Evolutionary conservation across 2,797 vertebrate species (phyloP), one percentile per base, ranked within the genome.

Genomic region (Tokudaia tokunoshimensis): DNA sequence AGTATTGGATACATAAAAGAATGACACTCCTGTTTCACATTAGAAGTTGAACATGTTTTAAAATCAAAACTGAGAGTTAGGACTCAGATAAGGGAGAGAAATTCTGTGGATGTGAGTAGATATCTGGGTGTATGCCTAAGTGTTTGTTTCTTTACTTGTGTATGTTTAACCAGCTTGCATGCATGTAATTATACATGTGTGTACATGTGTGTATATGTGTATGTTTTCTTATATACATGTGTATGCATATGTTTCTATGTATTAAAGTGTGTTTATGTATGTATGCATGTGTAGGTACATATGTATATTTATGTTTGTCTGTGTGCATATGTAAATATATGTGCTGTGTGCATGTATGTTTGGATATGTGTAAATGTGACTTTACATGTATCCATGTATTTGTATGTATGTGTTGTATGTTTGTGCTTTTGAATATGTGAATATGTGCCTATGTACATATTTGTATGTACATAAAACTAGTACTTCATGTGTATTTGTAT

Each of bases 61-160:
- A 89, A 94, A 74, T 92, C n/a, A 92, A 96, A 94, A 89, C 1
- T n/a, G 96, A 9, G 50, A 52, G 22, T 89, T 34, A 37, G 47
- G 92, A 50, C 15, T 59, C 47, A 76, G 8, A 47, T 47, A 17
- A 52, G n/a, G 59, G 34, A 87, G 65, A 75, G 13, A 72, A 85
- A 85, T 20, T 63, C 31, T 89, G n/a, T 37, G 11, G 19, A 34
- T 3, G 9, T 26, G 17, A 15, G 14, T 72, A 41, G 65, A 59
- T 44, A 17, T 41, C 52, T 65, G 22, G 31, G 34, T 55, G 20
- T 55, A 44, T 81, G 10, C 19, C 19, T 41, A 26, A 6, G 4
- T 57, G 29, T 24, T 7, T 74, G 14, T 87, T 55, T 72, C 34
- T 67, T 31, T 67, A 31, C 15, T 61, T 87, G 19, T 41, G 7